Conservation (phyloP, 1,140 invertebrate genomes). For the Scaptomyza pallida region DNA sequence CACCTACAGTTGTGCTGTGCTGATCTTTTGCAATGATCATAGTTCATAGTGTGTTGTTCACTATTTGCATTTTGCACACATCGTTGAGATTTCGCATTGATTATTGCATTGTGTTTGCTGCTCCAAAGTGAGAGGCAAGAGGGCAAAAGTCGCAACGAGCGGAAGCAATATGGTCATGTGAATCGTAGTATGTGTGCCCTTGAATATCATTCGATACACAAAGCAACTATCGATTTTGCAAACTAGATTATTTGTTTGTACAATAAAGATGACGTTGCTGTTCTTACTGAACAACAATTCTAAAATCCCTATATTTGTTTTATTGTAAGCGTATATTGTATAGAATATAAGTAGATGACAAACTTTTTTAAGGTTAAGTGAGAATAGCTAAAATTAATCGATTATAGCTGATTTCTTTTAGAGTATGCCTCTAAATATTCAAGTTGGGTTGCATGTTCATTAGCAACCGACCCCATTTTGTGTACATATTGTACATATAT, state of each 20-base stretch:
- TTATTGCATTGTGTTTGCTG: slow-evolving; percentile 32
- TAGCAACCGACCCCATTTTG: slow-evolving; percentile 35
- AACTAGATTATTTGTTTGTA: background rate
- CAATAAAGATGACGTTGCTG: background rate
- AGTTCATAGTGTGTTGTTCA: slow-evolving; percentile 38
- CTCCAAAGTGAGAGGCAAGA: slow-evolving; percentile 33
- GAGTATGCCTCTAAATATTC: background rate
- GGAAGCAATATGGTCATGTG: slow-evolving; percentile 35
- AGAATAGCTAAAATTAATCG: no score
- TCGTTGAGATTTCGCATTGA: slow-evolving; percentile 54
- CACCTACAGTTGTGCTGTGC: slow-evolving; percentile 52
- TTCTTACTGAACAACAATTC: background rate
- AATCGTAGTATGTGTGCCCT: slow-evolving; percentile 6
- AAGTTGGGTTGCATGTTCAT: slow-evolving; percentile 32
- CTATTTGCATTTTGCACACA: slow-evolving; percentile 69
- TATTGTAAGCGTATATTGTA: no score
- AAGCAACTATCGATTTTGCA: slow-evolving; percentile 1
- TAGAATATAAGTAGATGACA: no score
- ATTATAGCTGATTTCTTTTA: background rate
- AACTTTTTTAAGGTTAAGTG: no score
- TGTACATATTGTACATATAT: background rate
- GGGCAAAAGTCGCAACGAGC: slow-evolving; percentile 29
- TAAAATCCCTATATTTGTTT: background rate
- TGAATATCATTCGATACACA: slow-evolving; percentile 17
- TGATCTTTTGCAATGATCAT: slow-evolving; percentile 46